These are phyloP conservation scores for Pheosia gnoma DNA, from an alignment of 2,888 invertebrate genomes.

Conservation along the genomic window DNA sequence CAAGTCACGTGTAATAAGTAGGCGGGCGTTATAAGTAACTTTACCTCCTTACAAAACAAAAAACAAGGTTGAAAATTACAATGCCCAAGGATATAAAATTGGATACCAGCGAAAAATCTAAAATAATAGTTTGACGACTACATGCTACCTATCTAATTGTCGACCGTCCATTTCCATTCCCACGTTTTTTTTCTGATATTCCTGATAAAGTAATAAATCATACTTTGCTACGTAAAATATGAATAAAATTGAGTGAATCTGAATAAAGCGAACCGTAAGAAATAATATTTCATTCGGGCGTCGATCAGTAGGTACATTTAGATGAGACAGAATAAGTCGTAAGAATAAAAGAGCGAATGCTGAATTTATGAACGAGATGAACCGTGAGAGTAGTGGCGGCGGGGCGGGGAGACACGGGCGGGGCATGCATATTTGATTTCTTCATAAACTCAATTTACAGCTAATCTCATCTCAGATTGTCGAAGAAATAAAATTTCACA, in stretches of 20 bases:
- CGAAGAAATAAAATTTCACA: conserved; percentile 83
- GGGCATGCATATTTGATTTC: conserved; percentile 79
- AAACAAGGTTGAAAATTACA: no score
- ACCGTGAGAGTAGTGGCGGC: conserved; percentile 57
- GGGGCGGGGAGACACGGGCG: conserved; percentile 36
- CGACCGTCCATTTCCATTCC: neutral
- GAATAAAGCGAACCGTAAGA: conserved; percentile 39
- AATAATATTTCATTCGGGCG: conserved; percentile 56
- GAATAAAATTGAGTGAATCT: conserved; percentile 43
- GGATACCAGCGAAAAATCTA: no score
- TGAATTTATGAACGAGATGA: conserved; percentile 70
- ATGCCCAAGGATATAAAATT: no score
- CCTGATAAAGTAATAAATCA: conserved; percentile 38
- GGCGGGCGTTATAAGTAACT: neutral
- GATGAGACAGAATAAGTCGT: conserved; percentile 57
- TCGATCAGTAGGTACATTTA: conserved; percentile 61
- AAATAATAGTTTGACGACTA: neutral
- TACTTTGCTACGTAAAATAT: conserved; percentile 41
- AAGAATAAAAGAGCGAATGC: conserved; percentile 61
- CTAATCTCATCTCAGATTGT: conserved; percentile 82
- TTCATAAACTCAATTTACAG: conserved; percentile 82
- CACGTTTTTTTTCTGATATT: conserved; percentile 19
- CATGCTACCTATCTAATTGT: neutral
- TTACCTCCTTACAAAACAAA: neutral
- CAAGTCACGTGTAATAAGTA: conserved; percentile 1